These are phyloP conservation scores for Frieseomelitta varia DNA, from an alignment of 1,140 invertebrate species.

Conservation along the genomic window DNA sequence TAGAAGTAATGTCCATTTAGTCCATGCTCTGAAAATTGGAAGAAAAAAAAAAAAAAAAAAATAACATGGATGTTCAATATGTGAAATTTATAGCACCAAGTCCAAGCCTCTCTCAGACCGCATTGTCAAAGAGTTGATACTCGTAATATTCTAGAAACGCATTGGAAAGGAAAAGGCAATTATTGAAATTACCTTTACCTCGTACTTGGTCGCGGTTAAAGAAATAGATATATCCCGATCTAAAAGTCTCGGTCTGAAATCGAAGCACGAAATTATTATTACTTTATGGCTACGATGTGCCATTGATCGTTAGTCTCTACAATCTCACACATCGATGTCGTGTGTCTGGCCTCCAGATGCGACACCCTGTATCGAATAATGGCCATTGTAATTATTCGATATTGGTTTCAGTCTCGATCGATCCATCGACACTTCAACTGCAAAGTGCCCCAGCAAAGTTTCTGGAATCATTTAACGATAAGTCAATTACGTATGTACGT, in stretches of 20 bases:
- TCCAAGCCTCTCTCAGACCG: no score
- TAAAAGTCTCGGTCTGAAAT: background rate
- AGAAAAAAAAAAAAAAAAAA: background rate
- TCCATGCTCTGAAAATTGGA: no score
- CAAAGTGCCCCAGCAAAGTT: conserved; percentile 7
- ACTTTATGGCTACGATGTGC: conserved; percentile 6
- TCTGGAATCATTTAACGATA: conserved; percentile 14
- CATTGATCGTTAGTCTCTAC: conserved; percentile 29
- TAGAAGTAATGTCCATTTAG: no score
- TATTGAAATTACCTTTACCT: background rate
- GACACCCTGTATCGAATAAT: conserved; percentile 8
- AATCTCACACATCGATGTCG: conserved; percentile 35
- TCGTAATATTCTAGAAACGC: background rate
- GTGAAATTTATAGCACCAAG: no score
- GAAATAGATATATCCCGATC: background rate
- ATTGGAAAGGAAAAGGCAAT: background rate
- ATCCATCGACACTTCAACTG: conserved; percentile 25
- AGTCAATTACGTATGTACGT: conserved; percentile 6
- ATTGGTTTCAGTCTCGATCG: conserved; percentile 36
- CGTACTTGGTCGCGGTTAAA: background rate
- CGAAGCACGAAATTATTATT: conserved; percentile 2
- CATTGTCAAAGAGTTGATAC: background rate
- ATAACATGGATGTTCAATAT: background rate
- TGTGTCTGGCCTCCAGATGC: conserved; percentile 56
- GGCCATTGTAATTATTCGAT: conserved; percentile 50